phyloP scores from a whole-genome alignment of 37 sponge, comb jelly and placozoan genomes.

The Aplysina aerophoba region DNA sequence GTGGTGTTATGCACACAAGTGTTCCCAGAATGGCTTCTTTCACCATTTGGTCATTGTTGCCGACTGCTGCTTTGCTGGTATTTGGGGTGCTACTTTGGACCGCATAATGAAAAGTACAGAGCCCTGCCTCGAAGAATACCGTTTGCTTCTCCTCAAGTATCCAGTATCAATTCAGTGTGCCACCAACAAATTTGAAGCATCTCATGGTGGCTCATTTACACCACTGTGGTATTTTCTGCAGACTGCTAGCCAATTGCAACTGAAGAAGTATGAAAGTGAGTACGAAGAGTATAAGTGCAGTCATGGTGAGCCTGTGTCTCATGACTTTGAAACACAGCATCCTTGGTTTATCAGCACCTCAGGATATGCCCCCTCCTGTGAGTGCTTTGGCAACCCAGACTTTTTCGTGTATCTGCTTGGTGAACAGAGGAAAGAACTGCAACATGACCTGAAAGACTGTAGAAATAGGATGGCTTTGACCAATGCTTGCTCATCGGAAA shows the following conservation, averaged over 20 bases:
- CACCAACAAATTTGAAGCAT: background rate
- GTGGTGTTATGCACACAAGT: background rate
- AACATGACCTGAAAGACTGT: too few relatives aligned
- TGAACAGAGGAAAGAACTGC: background rate
- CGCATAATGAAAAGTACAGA: background rate
- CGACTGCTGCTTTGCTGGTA: background rate
- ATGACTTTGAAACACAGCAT: slow-evolving; percentile 20
- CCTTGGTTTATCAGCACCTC: background rate
- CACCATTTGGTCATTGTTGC: background rate
- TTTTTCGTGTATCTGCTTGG: background rate
- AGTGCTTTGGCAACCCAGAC: background rate
- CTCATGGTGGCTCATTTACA: slow-evolving; percentile 9
- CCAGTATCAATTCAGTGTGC: slow-evolving; percentile 14
- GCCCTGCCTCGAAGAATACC: background rate
- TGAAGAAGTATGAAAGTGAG: too few relatives aligned
- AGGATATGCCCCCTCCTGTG: background rate
- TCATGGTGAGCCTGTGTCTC: too few relatives aligned
- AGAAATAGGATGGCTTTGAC: too few relatives aligned
- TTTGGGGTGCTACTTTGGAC: background rate
- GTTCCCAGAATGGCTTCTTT: background rate
- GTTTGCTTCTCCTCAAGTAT: background rate
- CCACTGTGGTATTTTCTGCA: background rate
- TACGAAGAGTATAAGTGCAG: too few relatives aligned
- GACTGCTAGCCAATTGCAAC: background rate
- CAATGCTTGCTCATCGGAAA: too few relatives aligned